Base-by-base conservation (phyloP, 2,797 vertebrate species). In the Pipistrellus nathusii region DNA sequence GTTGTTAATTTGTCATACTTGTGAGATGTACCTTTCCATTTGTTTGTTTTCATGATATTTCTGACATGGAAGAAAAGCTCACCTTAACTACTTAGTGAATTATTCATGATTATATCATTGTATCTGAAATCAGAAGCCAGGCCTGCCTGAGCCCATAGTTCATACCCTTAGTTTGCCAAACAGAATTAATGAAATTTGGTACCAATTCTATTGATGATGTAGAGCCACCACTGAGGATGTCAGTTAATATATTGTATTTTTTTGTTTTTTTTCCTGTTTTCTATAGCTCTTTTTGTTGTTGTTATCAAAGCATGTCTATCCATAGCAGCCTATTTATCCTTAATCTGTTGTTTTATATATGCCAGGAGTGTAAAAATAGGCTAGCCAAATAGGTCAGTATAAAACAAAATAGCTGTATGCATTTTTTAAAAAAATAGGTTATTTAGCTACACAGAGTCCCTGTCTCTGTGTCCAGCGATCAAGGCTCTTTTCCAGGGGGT, bases 341-440 rank as follows among this genome's bases (percentile, higher is more conserved):
- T 82, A 20, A 75, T 9, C 64, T 48, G 27, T 21, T 91, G 62
- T 48, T 88, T 92, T 30, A 41, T 9, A 66, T 59, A 80, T 1
- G 8, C 25, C 17, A 7, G 8, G n/a, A 32, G 10, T 73, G 0
- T 82, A 64, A 93, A 94, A 73, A 78, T 3, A 84, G 51, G 64
- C n/a, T 78, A 87, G 81, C 3, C 38, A 75, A n/a, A 25, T 83
- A 62, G 27, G 68, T 55, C 13, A 82, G 5, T 66, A 53, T 75
- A 90, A 90, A 91, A 88, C 44, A 94, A 94, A 95, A 86, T 5
- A 59, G 81, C 41, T 82, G 64, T 44, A 51, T 59, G 1, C 21
- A 30, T 83, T 87, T 80, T n/a, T n/a, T n/a, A n/a, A 59, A 25
- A 83, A 85, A 84, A 72, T 4, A 76, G 44, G 25, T 21, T 95